Evolutionary conservation across 2,888 invertebrate genomes (phyloP), one percentile per base, ranked within the genome.

Genomic region (Diadegma fenestrale): DNA sequence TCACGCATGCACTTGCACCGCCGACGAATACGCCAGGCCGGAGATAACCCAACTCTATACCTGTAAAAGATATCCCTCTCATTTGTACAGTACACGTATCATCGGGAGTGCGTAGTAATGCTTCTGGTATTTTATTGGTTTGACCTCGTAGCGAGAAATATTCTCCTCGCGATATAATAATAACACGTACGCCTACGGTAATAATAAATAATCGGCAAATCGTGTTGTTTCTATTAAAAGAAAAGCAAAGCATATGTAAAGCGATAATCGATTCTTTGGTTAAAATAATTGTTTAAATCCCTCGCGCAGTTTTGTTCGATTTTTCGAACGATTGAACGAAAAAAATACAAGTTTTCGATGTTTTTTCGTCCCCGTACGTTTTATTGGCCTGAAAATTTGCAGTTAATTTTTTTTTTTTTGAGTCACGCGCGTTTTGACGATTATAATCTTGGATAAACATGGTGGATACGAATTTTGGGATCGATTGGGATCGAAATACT

Each of bases 121-220:
- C 72, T 68, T 72, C 72, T 73, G 82, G 72, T 73, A 78, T 82
- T 66, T 75, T 48, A 63, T 63, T 79, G 61, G 43, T 76, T 58
- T 63, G 80, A 73, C 80, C 80, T 80, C 80, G 64, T 51, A 12
- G 19, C 63, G 43, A 45, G 75, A 69, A 79, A 81, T 76, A 76
- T 72, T 66, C 77, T 54, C 61, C 77, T 54, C 61, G 33, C 22
- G 17, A 61, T 41, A 7, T 45, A 79, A 12, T 30, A 30, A 61
- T 26, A 58, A 61, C 8, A 26, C 26, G 30, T 17, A n/a, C 37
- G 45, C 22, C 22, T 26, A 71, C 51, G 12, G 10, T 71, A 54
- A 30, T 71, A 51, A 26, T 71, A 71, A 71, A 33, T 26, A 33
- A 26, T 26, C 1, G 14, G 26, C 5, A 26, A 26, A 58, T 58